phyloP scores from a whole-genome alignment of 2,113 vertebrate genomes.

The Mastomys natalensis region DNA sequence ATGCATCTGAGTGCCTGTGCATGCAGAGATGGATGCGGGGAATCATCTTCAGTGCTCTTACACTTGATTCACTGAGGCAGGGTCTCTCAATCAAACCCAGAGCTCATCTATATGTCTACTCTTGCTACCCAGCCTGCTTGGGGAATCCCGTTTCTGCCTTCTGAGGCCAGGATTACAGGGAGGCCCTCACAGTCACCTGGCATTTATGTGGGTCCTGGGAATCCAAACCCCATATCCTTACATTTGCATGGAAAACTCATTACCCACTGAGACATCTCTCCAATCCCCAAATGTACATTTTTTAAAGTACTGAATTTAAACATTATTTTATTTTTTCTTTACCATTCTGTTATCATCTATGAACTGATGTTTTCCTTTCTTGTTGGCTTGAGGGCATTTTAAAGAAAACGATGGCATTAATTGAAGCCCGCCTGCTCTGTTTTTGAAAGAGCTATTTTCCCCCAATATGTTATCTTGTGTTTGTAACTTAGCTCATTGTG shows the following conservation, averaged over 20 bases:
- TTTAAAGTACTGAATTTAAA: not conserved
- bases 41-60: not conserved
- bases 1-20: not conserved
- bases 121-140: not conserved
- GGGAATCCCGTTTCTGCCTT: not conserved
- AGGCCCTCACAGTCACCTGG: not conserved
- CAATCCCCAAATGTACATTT: not conserved
- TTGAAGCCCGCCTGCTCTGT: not conserved
- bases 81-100: not conserved
- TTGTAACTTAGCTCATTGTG: not conserved
- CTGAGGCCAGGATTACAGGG: not conserved
- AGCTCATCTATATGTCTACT: not conserved
- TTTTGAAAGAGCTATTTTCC: not conserved
- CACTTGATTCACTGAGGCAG: not conserved
- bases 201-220: not conserved
- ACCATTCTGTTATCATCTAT: not conserved
- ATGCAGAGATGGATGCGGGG: too few species aligned
- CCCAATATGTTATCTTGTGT: not conserved
- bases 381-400: not conserved
- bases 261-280: not conserved
- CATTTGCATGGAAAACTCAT: too few species aligned
- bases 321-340: not conserved
- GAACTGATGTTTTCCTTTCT: not conserved
- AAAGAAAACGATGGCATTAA: not conserved
- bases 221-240: not conserved